A percentile compares a stretch with the other conserved stretches of the same genome.
Evolutionary conservation across 2,797 vertebrate species (phyloP).

Genomic region (Glyptemys insculpta): DNA sequence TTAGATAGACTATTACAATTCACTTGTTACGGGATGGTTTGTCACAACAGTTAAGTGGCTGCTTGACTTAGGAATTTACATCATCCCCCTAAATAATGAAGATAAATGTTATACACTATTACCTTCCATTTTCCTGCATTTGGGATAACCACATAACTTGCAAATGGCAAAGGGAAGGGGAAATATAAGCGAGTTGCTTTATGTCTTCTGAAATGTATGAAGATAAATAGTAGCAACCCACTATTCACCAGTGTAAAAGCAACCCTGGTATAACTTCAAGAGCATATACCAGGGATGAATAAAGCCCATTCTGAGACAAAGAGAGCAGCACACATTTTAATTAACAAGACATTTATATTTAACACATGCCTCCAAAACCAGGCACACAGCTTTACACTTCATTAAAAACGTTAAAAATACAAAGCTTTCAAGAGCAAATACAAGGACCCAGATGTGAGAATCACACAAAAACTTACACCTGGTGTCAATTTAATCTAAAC

Average conservation of each 20-base stretch:
- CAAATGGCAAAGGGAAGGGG: not conserved
- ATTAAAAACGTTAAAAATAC: not conserved
- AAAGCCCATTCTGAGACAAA: fast-evolving
- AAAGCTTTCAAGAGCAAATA: not conserved
- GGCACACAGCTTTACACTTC: not conserved
- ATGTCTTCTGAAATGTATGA: not conserved
- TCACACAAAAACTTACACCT: constrained; percentile 15
- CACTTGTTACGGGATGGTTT: not conserved
- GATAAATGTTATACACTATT: not conserved
- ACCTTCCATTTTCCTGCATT: not conserved
- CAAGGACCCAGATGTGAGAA: constrained; percentile 19
- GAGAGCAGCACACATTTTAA: not conserved
- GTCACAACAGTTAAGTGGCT: not conserved
- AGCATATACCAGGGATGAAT: not conserved
- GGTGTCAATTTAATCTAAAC: constrained; percentile 12
- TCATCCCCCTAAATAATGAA: not conserved
- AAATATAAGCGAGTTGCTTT: not conserved
- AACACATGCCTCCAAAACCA: not conserved
- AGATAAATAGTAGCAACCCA: not conserved
- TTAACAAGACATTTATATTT: constrained; percentile 1
- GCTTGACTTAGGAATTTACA: not conserved
- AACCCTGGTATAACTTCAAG: not conserved
- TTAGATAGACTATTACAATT: not conserved
- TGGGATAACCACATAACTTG: not conserved
- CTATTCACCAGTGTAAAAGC: not conserved